Conservation (phyloP, 2,888 invertebrate species). For the Galeruca laticollis region DNA sequence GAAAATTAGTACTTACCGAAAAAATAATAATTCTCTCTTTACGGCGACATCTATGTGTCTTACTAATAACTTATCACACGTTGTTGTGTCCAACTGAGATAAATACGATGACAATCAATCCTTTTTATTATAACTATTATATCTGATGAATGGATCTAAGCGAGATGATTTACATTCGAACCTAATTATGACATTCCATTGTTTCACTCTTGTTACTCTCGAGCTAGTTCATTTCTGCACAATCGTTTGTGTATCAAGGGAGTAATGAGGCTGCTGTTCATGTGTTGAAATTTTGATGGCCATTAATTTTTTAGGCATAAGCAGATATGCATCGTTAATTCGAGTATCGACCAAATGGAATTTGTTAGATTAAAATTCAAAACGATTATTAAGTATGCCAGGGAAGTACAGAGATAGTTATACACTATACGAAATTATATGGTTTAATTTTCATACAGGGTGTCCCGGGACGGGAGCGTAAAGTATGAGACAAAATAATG, state of each 20-base stretch:
- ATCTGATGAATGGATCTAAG: too few relatives aligned
- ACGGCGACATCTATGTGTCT: too few relatives aligned
- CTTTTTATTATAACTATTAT: too few relatives aligned
- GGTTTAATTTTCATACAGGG: too few relatives aligned
- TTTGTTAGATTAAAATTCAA: slow-evolving; percentile 11
- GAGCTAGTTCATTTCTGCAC: slow-evolving; percentile 11
- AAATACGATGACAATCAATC: too few relatives aligned
- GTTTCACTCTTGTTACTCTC: background rate
- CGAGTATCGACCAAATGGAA: background rate
- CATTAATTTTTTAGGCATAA: slow-evolving; percentile 38
- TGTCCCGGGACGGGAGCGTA: too few relatives aligned
- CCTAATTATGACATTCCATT: background rate
- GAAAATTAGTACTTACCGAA: too few relatives aligned
- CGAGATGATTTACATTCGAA: too few relatives aligned
- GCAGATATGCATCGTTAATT: slow-evolving; percentile 24
- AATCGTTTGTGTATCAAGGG: slow-evolving; percentile 26
- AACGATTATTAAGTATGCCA: background rate
- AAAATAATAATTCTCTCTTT: too few relatives aligned
- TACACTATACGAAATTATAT: background rate
- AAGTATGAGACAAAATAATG: too few relatives aligned
- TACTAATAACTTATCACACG: too few relatives aligned
- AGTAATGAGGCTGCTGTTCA: slow-evolving; percentile 32
- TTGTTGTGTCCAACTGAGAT: too few relatives aligned
- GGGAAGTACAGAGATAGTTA: background rate
- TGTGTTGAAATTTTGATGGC: slow-evolving; percentile 39